These are phyloP conservation scores for Coendou prehensilis DNA, from an alignment of 2,797 vertebrate species.

Conservation along the genomic window DNA sequence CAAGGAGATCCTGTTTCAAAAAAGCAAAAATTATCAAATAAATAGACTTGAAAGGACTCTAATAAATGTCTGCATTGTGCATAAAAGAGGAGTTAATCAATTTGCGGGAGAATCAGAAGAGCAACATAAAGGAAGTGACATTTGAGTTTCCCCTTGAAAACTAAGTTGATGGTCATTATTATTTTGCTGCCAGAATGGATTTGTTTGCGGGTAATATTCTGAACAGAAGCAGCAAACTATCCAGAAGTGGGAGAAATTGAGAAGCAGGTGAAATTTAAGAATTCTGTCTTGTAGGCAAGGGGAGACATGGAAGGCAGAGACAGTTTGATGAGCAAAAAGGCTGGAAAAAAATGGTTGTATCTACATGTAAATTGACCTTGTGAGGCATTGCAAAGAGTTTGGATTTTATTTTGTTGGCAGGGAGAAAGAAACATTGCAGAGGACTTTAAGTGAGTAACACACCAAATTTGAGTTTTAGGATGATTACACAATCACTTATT, in stretches of 20 bases:
- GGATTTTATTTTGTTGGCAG: conserved; percentile 47
- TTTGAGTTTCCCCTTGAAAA: neutral
- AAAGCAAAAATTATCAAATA: neutral
- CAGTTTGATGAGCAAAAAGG: neutral
- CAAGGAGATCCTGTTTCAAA: neutral
- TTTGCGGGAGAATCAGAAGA: neutral
- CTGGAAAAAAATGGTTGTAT: neutral
- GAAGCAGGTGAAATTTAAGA: neutral
- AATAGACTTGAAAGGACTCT: neutral
- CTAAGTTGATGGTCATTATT: neutral
- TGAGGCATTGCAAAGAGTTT: neutral
- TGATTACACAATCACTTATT: neutral
- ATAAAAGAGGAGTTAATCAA: neutral
- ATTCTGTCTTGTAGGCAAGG: neutral
- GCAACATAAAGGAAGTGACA: neutral
- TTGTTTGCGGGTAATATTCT: neutral
- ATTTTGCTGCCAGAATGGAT: neutral
- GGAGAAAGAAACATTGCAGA: neutral
- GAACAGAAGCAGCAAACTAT: neutral
- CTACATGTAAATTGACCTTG: neutral
- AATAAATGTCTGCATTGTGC: neutral
- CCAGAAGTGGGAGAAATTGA: neutral
- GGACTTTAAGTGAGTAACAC: neutral
- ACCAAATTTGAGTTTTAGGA: conserved; percentile 19
- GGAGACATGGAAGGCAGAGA: neutral